These are phyloP conservation scores for Tachycineta bicolor DNA, from an alignment of 2,113 vertebrate species.

Conservation along the genomic window DNA sequence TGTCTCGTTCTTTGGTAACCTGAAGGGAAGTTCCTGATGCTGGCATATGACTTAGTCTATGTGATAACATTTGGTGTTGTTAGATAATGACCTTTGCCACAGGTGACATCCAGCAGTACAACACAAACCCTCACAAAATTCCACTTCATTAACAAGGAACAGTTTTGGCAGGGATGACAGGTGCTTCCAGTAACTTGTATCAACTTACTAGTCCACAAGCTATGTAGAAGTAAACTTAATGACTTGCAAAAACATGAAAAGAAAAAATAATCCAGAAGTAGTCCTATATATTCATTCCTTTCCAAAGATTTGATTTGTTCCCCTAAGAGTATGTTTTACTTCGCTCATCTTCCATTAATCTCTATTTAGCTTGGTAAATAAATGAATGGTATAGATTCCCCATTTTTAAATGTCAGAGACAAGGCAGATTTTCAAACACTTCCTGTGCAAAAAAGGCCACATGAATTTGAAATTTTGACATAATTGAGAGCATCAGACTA, in stretches of 20 bases:
- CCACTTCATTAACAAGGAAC: neutral
- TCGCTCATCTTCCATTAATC: neutral
- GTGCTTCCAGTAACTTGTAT: neutral
- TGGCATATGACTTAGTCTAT: neutral
- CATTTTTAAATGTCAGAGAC: neutral
- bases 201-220: neutral
- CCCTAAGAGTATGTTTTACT: neutral
- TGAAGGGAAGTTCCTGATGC: neutral
- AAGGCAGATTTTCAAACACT: neutral
- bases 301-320: neutral
- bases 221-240: neutral
- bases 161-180: neutral
- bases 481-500: neutral
- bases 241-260: neutral
- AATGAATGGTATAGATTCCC: neutral
- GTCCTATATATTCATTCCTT: neutral
- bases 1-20: neutral
- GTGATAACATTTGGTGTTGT: neutral
- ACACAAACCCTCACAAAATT: neutral
- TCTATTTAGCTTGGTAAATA: neutral
- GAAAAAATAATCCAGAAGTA: neutral
- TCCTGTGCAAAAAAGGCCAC: neutral
- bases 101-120: neutral
- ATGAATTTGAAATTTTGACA: neutral
- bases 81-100: neutral